phyloP scores from a whole-genome alignment of 2,113 vertebrate species.

The Tachuris rubrigastra region DNA sequence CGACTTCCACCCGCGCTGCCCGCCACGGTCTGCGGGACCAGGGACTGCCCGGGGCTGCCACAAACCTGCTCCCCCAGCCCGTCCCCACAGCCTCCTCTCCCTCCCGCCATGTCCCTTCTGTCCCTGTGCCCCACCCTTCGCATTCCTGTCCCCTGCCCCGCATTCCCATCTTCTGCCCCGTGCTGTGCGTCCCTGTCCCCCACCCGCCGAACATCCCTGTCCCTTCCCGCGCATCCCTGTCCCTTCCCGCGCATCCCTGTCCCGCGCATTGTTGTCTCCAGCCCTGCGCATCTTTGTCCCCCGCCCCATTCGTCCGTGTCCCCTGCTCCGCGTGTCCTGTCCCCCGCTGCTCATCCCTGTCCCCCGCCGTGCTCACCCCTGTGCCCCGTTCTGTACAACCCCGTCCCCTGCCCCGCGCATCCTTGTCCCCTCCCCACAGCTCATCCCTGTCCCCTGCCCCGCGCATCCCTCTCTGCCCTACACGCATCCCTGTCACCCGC shows the following conservation, averaged over 20 bases:
- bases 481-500: neutral
- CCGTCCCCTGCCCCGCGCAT: neutral
- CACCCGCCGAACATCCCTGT: neutral
- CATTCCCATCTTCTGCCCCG: no score
- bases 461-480: neutral
- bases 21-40: neutral
- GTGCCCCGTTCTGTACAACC: no score
- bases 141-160: neutral
- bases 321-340: neutral
- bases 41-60: neutral
- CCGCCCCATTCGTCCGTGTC: neutral
- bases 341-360: fast-evolving
- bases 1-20: neutral
- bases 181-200: neutral
- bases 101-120: neutral
- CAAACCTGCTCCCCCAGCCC: neutral
- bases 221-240: neutral
- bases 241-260: neutral
- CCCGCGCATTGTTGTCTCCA: neutral
- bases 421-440: neutral
- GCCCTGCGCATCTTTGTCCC: neutral
- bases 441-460: neutral
- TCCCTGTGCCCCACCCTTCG: neutral
- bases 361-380: no score
- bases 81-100: neutral